phyloP scores from a whole-genome alignment of 2,797 vertebrate species.

The Cygnus olor region DNA sequence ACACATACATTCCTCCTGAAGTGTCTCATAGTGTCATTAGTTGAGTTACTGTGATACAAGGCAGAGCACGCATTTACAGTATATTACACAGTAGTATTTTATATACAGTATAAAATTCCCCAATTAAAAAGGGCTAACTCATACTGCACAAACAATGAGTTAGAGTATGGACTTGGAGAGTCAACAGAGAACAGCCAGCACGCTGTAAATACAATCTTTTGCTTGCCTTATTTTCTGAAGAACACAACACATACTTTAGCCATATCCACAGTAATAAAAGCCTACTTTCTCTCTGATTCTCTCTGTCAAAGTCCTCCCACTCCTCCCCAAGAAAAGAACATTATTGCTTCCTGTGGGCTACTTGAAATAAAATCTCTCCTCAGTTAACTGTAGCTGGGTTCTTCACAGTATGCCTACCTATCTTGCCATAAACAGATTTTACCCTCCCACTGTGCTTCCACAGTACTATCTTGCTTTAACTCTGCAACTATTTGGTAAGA shows the following conservation, averaged over 20 bases:
- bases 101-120: background rate
- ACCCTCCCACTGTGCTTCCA: background rate
- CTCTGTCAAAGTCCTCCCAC: background rate
- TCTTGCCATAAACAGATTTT: background rate
- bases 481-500: background rate
- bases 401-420: background rate
- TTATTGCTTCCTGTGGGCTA: background rate
- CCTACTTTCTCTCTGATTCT: background rate
- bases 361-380: slow-evolving; percentile 13
- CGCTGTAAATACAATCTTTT: background rate
- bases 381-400: background rate
- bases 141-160: rapidly evolving
- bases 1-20: background rate
- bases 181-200: background rate
- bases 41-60: background rate
- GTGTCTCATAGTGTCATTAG: background rate
- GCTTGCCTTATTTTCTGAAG: background rate
- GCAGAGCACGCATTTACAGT: background rate
- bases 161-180: background rate
- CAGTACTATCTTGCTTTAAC: background rate
- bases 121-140: background rate
- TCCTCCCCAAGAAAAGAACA: slow-evolving; percentile 11
- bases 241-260: background rate
- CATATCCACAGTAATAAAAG: background rate
- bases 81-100: too few relatives aligned